Base-by-base conservation (phyloP, 2,888 invertebrate genomes). In the Pristionchus arcanus region DNA sequence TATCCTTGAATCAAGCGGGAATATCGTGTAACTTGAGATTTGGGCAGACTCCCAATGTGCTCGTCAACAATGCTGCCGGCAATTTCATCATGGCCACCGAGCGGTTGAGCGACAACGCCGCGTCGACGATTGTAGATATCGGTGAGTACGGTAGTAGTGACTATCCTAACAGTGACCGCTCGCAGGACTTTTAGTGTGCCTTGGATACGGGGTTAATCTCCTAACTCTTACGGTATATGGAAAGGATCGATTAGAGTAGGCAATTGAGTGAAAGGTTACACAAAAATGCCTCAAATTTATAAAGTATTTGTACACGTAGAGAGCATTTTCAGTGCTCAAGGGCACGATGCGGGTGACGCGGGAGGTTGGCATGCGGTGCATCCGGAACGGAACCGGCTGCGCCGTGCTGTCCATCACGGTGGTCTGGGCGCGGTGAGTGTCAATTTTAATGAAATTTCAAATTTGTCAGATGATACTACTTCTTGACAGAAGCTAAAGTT, bases 1-100 rank as follows among this genome's bases (percentile, higher is more conserved):
- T 25, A 21, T 31, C 5, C 25, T 25, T 1, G 68, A 68, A 25
- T 2, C 11, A 68, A 68, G n/a, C n/a, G 31, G 31, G 25, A n/a
- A 68, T n/a, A n/a, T 15, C 55, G 55, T 2, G 2, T 2, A n/a
- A 25, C 16, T 28, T 1, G 28, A 91, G 94, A 77, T 94, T 96
- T 87, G 96, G 96, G 15, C 90, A 91, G 25, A 91, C 95, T 15
- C 96, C 96, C 2, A 96, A 96, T 31, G 94, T 96, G 63, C 94
- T 96, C 31, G 95, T 96, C 84, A 96, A 96, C 93, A 96, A 96
- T 93, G 96, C 96, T 19, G 96, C 96, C 25, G 96, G 96, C 4
- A 96, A 96, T 92, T 96, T 96, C 92, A 96, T 96, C 85, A 95
- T 96, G 92, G 96, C 96, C 2, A 95, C 96, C 15, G 96, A 96